Evolutionary conservation across 2,888 invertebrate species (phyloP), one percentile per base, ranked within the genome.

Genomic region (Punctoribates punctum): DNA sequence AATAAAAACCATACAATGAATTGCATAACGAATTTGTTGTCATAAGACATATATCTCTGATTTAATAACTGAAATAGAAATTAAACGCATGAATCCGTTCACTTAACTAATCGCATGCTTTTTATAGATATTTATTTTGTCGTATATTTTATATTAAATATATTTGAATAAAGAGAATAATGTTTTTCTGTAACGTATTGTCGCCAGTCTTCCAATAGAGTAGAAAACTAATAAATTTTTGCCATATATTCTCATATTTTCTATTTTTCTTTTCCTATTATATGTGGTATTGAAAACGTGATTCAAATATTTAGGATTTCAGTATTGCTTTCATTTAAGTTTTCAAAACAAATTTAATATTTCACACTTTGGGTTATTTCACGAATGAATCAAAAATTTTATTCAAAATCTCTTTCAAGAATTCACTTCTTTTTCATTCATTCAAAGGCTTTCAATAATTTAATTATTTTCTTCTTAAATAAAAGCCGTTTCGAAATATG

Each of bases 101-200:
- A 27, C 27, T 27, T 27, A n/a, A 27, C 4, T 60, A 8, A 11
- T 57, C 9, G 20, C 57, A 57, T 11, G 6, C 15, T 11, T 60
- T 60, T 29, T 60, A 25, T 57, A 23, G 29, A 60, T 60, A 60
- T 60, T 60, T 60, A 60, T 60, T 60, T 60, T 60, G 60, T 60
- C 60, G 27, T 34, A 34, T 60, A 60, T 60, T 60, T 60, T 60
- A 60, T 60, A 60, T 60, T 60, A 27, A 60, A 60, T 54, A 60
- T n/a, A 60, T 60, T 29, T 27, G 60, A 27, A 60, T 60, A 27
- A 60, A 27, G 60, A 60, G 23, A 60, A 27, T 60, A 60, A 60
- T 60, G 60, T 34, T 60, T 25, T 60, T 60, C 11, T 60, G 60
- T 60, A 27, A 60, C 27, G 27, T 60, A 60, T 29, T 27, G 15